These are phyloP conservation scores for Nematopogon swammerdamellus DNA, from an alignment of 2,888 invertebrate genomes.

Conservation along the genomic window DNA sequence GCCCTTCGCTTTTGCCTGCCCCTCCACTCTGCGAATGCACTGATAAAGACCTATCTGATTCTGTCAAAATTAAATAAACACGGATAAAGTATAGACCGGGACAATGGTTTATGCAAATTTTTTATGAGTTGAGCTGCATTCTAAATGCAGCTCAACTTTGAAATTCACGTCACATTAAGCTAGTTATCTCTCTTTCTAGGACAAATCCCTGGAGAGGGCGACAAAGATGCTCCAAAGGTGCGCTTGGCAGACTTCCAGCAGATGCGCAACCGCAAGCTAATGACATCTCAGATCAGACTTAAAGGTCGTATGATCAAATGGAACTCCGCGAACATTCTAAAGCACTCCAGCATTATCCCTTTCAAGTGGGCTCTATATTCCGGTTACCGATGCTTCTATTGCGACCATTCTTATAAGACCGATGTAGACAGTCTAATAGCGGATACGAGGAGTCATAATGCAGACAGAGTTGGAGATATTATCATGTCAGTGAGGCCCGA, in stretches of 20 bases:
- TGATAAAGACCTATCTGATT: too few species aligned
- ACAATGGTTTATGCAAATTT: too few species aligned
- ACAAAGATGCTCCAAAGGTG: not conserved
- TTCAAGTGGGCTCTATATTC: not conserved
- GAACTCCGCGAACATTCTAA: not conserved
- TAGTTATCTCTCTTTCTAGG: not conserved
- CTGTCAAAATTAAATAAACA: too few species aligned
- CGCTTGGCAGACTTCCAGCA: too few species aligned
- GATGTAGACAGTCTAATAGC: not conserved
- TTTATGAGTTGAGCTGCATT: too few species aligned
- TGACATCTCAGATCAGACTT: not conserved
- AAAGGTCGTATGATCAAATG: not conserved
- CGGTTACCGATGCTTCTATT: conserved; percentile 2
- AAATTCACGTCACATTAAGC: too few species aligned
- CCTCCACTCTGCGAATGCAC: too few species aligned
- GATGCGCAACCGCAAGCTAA: not conserved
- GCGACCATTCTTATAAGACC: not conserved
- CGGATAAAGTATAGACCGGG: too few species aligned
- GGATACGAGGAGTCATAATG: not conserved
- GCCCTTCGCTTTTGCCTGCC: too few species aligned
- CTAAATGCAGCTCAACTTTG: too few species aligned
- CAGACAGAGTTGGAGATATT: not conserved
- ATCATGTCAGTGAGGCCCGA: not conserved
- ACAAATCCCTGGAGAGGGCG: not conserved
- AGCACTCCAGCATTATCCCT: not conserved